These are phyloP conservation scores for Neuroscelio doddi DNA, from an alignment of 2,888 invertebrate species.

Conservation along the genomic window DNA sequence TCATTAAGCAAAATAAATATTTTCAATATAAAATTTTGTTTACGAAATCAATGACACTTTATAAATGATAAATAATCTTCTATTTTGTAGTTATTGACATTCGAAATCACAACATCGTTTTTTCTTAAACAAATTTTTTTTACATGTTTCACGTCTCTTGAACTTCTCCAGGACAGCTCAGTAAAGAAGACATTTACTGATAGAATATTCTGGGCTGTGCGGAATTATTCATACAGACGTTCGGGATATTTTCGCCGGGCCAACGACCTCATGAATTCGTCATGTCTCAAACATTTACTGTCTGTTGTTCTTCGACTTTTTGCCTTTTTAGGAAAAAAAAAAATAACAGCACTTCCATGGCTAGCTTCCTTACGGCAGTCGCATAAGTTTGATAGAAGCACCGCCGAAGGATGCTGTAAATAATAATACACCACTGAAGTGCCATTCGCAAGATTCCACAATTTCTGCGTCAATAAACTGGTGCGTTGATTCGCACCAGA, in stretches of 20 bases:
- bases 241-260: slow-evolving; percentile 10
- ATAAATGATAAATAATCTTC: too few relatives aligned
- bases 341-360: slow-evolving; percentile 1
- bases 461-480: slow-evolving; percentile 10
- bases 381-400: not conserved
- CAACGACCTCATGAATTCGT: slow-evolving; percentile 35
- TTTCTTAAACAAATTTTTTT: too few relatives aligned
- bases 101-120: too few relatives aligned
- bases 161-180: slow-evolving; percentile 20
- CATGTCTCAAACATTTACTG: slow-evolving; percentile 26
- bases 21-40: not conserved
- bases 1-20: too few relatives aligned
- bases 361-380: not conserved
- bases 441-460: slow-evolving; percentile 9
- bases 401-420: not conserved
- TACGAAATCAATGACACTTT: not conserved
- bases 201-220: slow-evolving; percentile 16
- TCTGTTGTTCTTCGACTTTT: slow-evolving; percentile 8
- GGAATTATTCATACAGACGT: slow-evolving; percentile 40
- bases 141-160: too few relatives aligned
- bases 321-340: slow-evolving; percentile 10
- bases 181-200: slow-evolving; percentile 28
- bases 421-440: not conserved
- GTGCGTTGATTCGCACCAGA: not conserved
- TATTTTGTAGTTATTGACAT: too few relatives aligned